Percentiles rank a stretch among this genome's conserved stretches.
Evolutionary conservation across 2,113 vertebrate genomes (phyloP).

Genomic region (Tenrec ecaudatus): DNA sequence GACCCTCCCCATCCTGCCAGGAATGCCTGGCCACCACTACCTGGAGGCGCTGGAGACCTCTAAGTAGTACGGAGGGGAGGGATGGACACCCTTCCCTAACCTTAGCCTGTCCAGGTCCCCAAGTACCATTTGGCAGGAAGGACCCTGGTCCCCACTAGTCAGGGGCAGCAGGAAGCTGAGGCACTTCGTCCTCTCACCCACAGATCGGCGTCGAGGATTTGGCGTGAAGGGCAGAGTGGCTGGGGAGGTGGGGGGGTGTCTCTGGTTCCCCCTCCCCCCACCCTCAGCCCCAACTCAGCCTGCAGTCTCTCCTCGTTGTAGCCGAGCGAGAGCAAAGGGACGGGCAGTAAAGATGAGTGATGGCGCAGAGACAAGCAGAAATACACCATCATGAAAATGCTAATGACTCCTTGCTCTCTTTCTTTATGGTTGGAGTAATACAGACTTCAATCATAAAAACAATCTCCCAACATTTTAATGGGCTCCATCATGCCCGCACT

Average conservation of each 20-base stretch:
- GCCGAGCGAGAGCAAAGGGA: conserved; percentile 86
- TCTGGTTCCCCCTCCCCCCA: conserved; percentile 63
- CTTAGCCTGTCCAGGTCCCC: not conserved
- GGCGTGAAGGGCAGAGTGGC: conserved; percentile 83
- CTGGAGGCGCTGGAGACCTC: not conserved
- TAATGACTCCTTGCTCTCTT: conserved; percentile 89
- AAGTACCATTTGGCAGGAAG: conserved; percentile 31
- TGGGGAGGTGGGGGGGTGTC: conserved; percentile 69
- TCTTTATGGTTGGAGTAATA: conserved; percentile 90
- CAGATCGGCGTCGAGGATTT: conserved; percentile 75
- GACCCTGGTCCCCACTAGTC: not conserved
- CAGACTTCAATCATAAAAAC: conserved; percentile 90
- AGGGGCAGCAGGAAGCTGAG: not conserved
- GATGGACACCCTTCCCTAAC: not conserved
- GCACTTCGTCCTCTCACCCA: conserved; percentile 57
- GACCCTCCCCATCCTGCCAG: not conserved
- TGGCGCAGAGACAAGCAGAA: conserved; percentile 87
- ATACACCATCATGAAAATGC: conserved; percentile 90
- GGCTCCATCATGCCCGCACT: conserved; percentile 89
- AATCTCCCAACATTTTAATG: conserved; percentile 90
- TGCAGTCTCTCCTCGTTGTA: conserved; percentile 88
- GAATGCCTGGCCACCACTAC: not conserved
- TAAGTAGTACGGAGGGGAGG: not conserved
- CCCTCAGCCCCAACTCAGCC: conserved; percentile 81
- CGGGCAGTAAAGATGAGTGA: conserved; percentile 89